Percentiles rank a stretch among this genome's conserved stretches.
Conservation (phyloP, 2,113 vertebrate species). For the Eclectus roratus region DNA sequence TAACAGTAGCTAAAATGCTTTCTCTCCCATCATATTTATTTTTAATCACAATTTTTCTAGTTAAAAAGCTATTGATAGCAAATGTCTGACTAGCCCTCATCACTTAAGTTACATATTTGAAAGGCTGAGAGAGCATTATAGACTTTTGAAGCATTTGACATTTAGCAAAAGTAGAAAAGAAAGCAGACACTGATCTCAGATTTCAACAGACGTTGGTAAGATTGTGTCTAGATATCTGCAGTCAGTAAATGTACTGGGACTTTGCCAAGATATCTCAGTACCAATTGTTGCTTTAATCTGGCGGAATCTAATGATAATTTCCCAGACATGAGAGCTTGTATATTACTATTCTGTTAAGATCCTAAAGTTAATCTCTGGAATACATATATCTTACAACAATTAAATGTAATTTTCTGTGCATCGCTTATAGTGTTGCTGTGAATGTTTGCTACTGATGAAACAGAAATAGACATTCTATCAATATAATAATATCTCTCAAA, state of each 20-base stretch:
- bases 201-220: neutral
- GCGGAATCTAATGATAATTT: conserved; percentile 13
- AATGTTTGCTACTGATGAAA: neutral
- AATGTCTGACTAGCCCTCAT: neutral
- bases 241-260: neutral
- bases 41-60: neutral
- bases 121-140: neutral
- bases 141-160: neutral
- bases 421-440: neutral
- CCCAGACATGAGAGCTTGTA: neutral
- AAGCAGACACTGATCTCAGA: neutral
- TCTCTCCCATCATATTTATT: neutral
- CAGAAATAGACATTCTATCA: neutral
- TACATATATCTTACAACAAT: conserved; percentile 19
- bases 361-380: conserved; percentile 20
- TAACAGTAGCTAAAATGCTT: neutral
- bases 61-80: neutral
- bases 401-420: neutral
- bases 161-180: conserved; percentile 1
- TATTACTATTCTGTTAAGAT: conserved; percentile 40
- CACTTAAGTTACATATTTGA: neutral
- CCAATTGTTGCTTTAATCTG: conserved; percentile 43
- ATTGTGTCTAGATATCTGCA: neutral
- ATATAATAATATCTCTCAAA: neutral
- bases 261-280: conserved; percentile 15